Evolutionary conservation across 2,797 vertebrate species (phyloP).

Genomic region (Spheniscus humboldti): DNA sequence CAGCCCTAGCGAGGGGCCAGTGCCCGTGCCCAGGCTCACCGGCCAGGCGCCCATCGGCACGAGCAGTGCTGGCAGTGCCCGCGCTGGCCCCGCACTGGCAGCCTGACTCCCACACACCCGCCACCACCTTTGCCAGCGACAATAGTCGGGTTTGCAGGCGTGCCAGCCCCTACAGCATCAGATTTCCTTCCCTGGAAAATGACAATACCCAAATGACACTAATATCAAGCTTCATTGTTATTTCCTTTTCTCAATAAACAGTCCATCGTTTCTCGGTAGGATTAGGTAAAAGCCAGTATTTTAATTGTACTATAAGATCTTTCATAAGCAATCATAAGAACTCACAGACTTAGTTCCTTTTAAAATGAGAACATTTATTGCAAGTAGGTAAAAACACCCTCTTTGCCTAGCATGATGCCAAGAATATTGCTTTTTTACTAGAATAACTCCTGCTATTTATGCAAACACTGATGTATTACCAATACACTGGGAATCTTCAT

Average conservation of each 20-base stretch:
- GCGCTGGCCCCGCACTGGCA: not conserved
- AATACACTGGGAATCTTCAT: not conserved
- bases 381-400: not conserved
- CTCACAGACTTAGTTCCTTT: not conserved
- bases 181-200: not conserved
- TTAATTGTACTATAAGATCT: not conserved
- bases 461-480: not conserved
- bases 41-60: not conserved
- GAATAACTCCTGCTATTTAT: not conserved
- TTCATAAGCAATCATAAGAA: not conserved
- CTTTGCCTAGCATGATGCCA: not conserved
- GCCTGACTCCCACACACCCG: not conserved
- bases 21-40: not conserved
- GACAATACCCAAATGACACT: not conserved
- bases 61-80: not conserved
- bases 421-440: not conserved
- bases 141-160: accelerated
- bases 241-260: not conserved
- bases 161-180: not conserved
- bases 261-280: not conserved
- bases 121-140: accelerated
- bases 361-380: not conserved
- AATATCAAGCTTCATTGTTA: accelerated
- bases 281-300: not conserved
- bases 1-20: not conserved